Evolutionary conservation across 1,140 invertebrate genomes (phyloP), one percentile per base, ranked within the genome.

Genomic region (Atopsyche davidsoni): DNA sequence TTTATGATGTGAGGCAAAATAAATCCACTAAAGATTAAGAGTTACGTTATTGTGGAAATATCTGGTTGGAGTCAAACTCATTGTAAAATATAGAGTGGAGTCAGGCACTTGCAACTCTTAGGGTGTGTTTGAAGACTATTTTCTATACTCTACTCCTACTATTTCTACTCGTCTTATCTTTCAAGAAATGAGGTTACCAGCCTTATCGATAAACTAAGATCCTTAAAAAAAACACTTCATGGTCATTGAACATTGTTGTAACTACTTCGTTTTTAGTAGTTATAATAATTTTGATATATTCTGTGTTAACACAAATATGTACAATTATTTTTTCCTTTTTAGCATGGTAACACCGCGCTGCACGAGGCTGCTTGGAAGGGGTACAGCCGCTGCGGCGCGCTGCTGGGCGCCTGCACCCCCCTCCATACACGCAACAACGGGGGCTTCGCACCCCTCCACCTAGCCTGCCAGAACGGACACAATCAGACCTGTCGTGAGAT

Each of bases 301-400:
- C 24, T 28, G n/a, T n/a, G 24, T 28, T 42, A 16, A 19, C 4
- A 42, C 9, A 18, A 17, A 19, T 17, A 16, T 42, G 19, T 43
- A 11, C 13, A 23, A 7, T n/a, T 13, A 23, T 38, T 53, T 38
- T 23, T 46, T 59, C 55, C n/a, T 55, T 73, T 75, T 34, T 73
- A 92, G 87, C 87, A 94, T 72, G 92, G 92, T 31, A 97, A 97
- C 75, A 90, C 90, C 23, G 84, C 92, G 2, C 66, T 94, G 3
- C 94, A 98, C 68, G 93, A 96, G 69, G 89, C 92, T 2, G 83
- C 92, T 1, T 96, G 92, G 89, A 89, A 93, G 58, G 93, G 94
- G 0, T 96, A 85, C 68, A 94, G 91, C 64, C 78, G 85, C 39
- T 89, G 87, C 28, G 82, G 92, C 19, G 81, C 87, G 53, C 67